A percentile compares a stretch with the other conserved stretches of the same genome.
These are phyloP conservation scores for Chalcosyrphus nemorum DNA, from an alignment of 2,888 invertebrate genomes.

Conservation along the genomic window DNA sequence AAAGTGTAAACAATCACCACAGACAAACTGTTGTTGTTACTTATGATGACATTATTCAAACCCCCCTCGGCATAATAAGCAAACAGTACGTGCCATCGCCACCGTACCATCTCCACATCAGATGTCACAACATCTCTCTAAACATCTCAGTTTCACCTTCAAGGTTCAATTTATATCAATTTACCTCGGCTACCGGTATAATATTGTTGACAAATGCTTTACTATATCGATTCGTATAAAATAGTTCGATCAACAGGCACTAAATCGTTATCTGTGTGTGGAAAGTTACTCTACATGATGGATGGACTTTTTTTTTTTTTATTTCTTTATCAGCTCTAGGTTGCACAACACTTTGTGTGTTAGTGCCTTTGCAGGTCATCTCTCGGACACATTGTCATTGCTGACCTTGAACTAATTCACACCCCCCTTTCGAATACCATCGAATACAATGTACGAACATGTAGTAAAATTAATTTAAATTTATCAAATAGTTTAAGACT, in stretches of 20 bases:
- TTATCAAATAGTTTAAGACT: neutral
- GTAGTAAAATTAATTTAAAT: conserved; percentile 1
- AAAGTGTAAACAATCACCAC: too few species aligned
- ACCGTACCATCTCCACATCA: conserved; percentile 34
- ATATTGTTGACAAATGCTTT: neutral
- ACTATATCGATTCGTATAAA: neutral
- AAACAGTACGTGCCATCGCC: conserved; percentile 1
- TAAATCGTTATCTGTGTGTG: conserved; percentile 23
- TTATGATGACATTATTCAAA: neutral
- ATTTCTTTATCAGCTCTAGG: conserved; percentile 11
- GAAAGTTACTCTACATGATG: conserved; percentile 10
- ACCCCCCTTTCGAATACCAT: neutral
- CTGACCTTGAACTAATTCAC: conserved; percentile 3
- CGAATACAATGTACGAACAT: neutral
- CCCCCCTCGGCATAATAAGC: neutral
- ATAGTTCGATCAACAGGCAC: conserved; percentile 8
- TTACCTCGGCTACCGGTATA: neutral
- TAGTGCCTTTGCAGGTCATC: neutral
- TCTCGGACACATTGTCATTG: neutral
- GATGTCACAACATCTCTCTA: conserved; percentile 23
- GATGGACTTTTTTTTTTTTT: neutral
- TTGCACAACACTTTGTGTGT: neutral
- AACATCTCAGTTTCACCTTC: conserved; percentile 29
- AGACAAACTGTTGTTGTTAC: too few species aligned
- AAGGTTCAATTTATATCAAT: conserved; percentile 46